Evolutionary conservation across 2,888 invertebrate genomes (phyloP).

Genomic region (Trilocha varians): DNA sequence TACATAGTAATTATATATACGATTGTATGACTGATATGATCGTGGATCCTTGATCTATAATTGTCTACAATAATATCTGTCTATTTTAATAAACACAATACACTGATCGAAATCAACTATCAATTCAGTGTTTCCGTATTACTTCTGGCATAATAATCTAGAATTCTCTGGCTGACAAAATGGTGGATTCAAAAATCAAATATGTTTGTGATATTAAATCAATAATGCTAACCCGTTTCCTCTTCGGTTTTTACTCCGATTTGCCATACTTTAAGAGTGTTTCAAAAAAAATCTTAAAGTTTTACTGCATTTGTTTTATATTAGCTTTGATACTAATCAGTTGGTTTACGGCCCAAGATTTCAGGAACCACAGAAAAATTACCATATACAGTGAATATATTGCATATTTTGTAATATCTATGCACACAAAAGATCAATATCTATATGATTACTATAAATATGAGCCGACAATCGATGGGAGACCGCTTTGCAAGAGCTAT

Average conservation of each 20-base stretch:
- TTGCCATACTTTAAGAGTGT: not conserved
- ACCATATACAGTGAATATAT: not conserved
- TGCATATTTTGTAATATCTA: not conserved
- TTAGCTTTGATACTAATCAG: not conserved
- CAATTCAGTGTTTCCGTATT: too few relatives aligned
- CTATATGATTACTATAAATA: not conserved
- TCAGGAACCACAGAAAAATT: not conserved
- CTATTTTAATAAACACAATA: too few relatives aligned
- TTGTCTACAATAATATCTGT: too few relatives aligned
- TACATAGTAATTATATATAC: too few relatives aligned
- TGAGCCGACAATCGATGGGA: not conserved
- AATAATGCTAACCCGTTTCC: not conserved
- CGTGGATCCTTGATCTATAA: too few relatives aligned
- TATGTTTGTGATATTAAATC: not conserved
- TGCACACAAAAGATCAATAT: not conserved
- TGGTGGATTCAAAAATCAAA: not conserved
- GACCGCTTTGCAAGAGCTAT: not conserved
- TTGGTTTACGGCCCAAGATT: not conserved
- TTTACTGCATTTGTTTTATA: not conserved
- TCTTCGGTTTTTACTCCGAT: not conserved
- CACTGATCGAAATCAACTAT: too few relatives aligned
- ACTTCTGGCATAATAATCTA: too few relatives aligned
- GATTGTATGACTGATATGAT: too few relatives aligned
- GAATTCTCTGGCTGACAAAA: too few relatives aligned
- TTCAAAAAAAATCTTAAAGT: not conserved